A percentile compares a stretch with the other conserved stretches of the same genome.
Conservation (phyloP, 1,140 invertebrate species). For the Pachypeltis micranthus region DNA sequence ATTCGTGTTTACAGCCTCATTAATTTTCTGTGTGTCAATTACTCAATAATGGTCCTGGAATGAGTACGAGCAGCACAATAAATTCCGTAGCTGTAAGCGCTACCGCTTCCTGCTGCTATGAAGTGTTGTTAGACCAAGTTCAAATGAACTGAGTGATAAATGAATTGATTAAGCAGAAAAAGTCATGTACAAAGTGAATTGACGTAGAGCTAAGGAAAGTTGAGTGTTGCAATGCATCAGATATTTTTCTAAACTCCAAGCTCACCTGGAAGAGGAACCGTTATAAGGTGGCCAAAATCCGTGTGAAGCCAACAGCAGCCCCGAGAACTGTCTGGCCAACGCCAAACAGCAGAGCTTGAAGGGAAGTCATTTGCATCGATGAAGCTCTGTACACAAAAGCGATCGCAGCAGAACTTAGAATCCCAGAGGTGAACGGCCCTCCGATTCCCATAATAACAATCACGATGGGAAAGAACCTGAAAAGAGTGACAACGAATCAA, state of each 20-base stretch:
- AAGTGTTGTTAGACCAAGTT: too few relatives aligned
- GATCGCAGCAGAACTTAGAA: conserved; percentile 82
- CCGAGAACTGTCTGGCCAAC: conserved; percentile 82
- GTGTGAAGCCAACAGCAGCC: conserved; percentile 77
- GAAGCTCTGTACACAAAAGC: conserved; percentile 86
- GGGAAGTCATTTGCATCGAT: conserved; percentile 71
- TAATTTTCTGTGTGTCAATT: too few relatives aligned
- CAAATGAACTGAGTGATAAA: too few relatives aligned
- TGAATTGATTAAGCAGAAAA: too few relatives aligned
- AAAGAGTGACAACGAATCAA: conserved; percentile 15
- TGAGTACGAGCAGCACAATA: too few relatives aligned
- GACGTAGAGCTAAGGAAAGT: too few relatives aligned
- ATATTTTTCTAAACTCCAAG: not conserved
- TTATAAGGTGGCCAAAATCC: conserved; percentile 85
- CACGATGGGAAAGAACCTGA: conserved; percentile 70
- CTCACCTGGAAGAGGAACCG: not conserved
- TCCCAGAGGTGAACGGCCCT: conserved; percentile 71
- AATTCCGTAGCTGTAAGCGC: too few relatives aligned
- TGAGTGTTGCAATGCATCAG: too few relatives aligned
- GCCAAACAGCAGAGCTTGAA: conserved; percentile 86
- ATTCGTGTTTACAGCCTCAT: too few relatives aligned
- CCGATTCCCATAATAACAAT: conserved; percentile 80
- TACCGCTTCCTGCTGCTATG: too few relatives aligned
- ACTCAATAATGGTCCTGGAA: too few relatives aligned
- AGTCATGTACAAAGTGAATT: too few relatives aligned